A percentile compares a stretch with the other conserved stretches of the same genome.
Evolutionary conservation across 2,113 vertebrate species (phyloP).

Genomic region (Nyctereutes procyonoides): DNA sequence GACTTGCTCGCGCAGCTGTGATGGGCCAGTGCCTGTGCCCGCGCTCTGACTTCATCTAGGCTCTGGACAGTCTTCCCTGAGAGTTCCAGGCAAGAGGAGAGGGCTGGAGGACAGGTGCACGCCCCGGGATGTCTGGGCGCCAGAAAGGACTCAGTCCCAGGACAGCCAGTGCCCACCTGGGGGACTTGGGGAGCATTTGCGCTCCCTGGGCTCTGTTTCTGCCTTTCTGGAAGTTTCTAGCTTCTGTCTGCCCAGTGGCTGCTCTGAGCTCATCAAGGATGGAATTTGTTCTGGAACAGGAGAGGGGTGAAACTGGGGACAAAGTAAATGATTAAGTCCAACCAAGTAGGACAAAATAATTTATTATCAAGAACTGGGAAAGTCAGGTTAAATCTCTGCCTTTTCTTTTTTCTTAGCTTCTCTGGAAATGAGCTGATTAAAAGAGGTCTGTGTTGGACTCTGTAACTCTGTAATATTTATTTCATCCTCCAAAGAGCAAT

Average conservation of each 20-base stretch:
- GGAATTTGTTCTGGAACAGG: background rate
- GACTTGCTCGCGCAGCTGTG: rapidly evolving
- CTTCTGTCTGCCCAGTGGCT: background rate
- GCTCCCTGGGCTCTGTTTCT: background rate
- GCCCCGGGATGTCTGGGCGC: rapidly evolving
- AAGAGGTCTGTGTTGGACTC: background rate
- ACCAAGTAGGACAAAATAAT: background rate
- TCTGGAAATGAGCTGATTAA: background rate
- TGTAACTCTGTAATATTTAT: background rate
- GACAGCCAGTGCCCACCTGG: rapidly evolving
- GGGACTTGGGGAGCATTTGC: rapidly evolving
- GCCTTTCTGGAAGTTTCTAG: no score
- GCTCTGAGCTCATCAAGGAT: background rate
- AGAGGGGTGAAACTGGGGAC: background rate
- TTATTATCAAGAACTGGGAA: background rate
- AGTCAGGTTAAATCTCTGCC: background rate
- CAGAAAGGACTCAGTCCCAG: rapidly evolving
- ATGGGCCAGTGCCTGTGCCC: no score
- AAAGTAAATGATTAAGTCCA: background rate
- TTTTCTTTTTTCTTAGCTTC: background rate
- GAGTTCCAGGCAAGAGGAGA: background rate
- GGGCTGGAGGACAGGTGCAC: rapidly evolving
- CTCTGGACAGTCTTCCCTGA: background rate
- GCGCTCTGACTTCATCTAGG: rapidly evolving
- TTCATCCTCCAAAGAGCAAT: background rate